These are phyloP conservation scores for Sitophilus oryzae DNA, from an alignment of 1,140 invertebrate species.

Conservation along the genomic window DNA sequence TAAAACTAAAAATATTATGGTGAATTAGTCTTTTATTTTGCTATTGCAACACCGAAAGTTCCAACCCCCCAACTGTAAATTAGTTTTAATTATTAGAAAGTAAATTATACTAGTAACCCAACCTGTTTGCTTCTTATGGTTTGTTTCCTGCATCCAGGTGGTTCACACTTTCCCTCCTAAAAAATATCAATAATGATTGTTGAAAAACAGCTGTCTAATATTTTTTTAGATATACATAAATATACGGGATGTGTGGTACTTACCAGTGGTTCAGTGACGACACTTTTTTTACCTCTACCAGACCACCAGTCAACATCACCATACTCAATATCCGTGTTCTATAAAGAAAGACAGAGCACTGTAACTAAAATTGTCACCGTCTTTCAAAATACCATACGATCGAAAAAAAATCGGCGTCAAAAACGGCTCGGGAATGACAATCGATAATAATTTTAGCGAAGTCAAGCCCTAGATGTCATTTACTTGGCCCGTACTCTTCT, in stretches of 20 bases:
- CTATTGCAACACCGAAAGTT: no score
- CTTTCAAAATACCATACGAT: no score
- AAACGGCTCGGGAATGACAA: no score
- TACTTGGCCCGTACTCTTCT: no score
- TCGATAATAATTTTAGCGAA: no score
- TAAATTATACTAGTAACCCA: neutral
- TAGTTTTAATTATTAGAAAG: neutral
- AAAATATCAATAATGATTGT: neutral
- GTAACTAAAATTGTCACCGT: no score
- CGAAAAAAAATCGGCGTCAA: no score
- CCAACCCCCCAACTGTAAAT: no score
- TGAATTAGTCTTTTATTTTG: no score
- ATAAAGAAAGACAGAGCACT: slow-evolving; percentile 13
- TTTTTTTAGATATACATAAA: neutral
- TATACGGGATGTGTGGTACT: neutral
- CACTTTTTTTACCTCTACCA: slow-evolving; percentile 12
- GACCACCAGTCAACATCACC: slow-evolving; percentile 16
- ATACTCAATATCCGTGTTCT: slow-evolving; percentile 14
- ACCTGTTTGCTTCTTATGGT: slow-evolving; percentile 15
- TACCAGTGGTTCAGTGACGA: slow-evolving; percentile 4
- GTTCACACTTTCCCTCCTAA: slow-evolving; percentile 4
- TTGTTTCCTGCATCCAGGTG: neutral
- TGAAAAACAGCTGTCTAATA: no score
- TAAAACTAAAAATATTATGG: neutral
- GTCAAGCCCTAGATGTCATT: no score